A percentile compares a stretch with the other conserved stretches of the same genome.
Conservation (phyloP, 1,140 invertebrate genomes). For the Papilio dardanus region DNA sequence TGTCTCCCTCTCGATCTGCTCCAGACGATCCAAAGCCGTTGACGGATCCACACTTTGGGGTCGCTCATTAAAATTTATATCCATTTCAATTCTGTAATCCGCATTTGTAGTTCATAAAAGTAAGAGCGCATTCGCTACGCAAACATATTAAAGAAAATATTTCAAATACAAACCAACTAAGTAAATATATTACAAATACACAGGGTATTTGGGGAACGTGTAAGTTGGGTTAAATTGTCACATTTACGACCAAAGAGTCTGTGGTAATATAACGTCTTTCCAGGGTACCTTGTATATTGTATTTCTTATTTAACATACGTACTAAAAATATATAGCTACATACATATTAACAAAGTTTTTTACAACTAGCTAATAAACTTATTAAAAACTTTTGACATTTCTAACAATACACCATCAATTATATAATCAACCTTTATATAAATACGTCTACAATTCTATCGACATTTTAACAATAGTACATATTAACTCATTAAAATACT, state of each 20-base stretch:
- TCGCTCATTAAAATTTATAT: slow-evolving; percentile 65
- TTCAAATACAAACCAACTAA: neutral
- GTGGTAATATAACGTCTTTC: too few relatives aligned
- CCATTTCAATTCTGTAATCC: slow-evolving; percentile 71
- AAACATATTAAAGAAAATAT: too few relatives aligned
- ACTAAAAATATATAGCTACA: neutral
- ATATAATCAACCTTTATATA: neutral
- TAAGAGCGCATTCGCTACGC: too few relatives aligned
- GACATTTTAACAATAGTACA: slow-evolving; percentile 21
- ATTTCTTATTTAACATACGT: too few relatives aligned
- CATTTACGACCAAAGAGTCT: too few relatives aligned
- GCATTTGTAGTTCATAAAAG: too few relatives aligned
- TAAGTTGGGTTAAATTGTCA: too few relatives aligned
- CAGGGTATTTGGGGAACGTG: too few relatives aligned
- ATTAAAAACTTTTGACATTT: neutral
- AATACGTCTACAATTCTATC: neutral
- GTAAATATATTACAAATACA: neutral
- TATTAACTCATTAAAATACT: slow-evolving; percentile 11
- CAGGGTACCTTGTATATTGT: too few relatives aligned
- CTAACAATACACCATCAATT: slow-evolving; percentile 9
- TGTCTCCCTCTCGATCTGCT: slow-evolving; percentile 72
- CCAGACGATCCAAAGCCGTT: slow-evolving; percentile 63
- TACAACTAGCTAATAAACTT: too few relatives aligned
- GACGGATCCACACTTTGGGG: slow-evolving; percentile 58
- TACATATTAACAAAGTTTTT: neutral